Base-by-base conservation (phyloP, 2,113 vertebrate genomes). In the Eidolon helvum region DNA sequence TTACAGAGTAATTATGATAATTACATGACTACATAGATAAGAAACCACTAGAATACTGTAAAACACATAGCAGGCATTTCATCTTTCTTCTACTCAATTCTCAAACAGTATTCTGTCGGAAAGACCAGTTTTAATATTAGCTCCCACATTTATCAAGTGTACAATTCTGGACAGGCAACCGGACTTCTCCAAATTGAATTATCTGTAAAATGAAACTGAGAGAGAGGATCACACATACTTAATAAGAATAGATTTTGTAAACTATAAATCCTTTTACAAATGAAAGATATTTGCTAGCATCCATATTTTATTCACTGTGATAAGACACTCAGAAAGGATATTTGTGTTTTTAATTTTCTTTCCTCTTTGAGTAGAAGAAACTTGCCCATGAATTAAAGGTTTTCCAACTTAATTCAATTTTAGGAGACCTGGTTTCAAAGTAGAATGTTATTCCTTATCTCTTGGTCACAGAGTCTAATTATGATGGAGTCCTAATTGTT, bases 291-390 rank as follows among this genome's bases (percentile, higher is more conserved):
- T 59, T 97, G n/a, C 24, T 87, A 38, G 3, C 33, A 38, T 91
- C 28, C 19, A 7, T 85, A 80, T 82, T 85, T 94, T 91, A 66
- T 72, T 93, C 74, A 78, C 18, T 24, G 53, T 61, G 28, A 92
- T 92, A 84, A 79, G 24, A 21, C 18, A 72, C 43, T 69, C 78
- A 87, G 68, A 96, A 83, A 87, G 19, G 48, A 50, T 15, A 50
- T 50, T 50, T 59, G 24, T 85, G 45, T 86, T 86, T 88, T 77
- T 68, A 97, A 77, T 89, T 87, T 96, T 82, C 21, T 87, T 71
- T 86, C 48, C 12, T 92, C 15, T 92, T 79, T 77, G 35, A 93
- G 55, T 66, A 72, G 61, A 95, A 88, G 40, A 96, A 89, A 91
- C 4, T 30, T 69, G 7, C 3, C 33, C 4, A 86, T 79, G 26